Evolutionary conservation across 1,140 invertebrate species (phyloP).

Genomic region (Tetragnatha versicolor): DNA sequence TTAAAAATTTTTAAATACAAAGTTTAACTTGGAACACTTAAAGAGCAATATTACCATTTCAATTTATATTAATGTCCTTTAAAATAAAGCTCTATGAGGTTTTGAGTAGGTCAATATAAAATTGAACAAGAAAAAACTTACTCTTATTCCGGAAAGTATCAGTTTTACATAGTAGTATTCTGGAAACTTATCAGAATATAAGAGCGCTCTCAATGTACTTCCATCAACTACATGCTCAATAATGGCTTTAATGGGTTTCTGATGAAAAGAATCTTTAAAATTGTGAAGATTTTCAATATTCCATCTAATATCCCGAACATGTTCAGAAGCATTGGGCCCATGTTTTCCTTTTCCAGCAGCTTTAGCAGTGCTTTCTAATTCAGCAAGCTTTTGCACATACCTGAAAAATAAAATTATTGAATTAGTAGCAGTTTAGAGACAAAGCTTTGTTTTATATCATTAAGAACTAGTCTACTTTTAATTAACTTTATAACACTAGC

Average conservation of each 20-base stretch:
- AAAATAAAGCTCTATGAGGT: neutral
- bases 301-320: constrained; percentile 88
- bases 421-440: too few relatives aligned
- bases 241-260: constrained; percentile 79
- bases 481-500: too few relatives aligned
- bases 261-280: constrained; percentile 81
- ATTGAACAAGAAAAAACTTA: constrained; percentile 62
- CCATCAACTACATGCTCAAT: constrained; percentile 97
- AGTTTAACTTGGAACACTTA: neutral
- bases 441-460: too few relatives aligned
- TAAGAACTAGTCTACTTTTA: too few relatives aligned
- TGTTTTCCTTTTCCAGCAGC: constrained; percentile 86
- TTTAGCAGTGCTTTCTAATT: constrained; percentile 91
- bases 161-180: constrained; percentile 82
- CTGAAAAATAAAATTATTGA: constrained; percentile 37
- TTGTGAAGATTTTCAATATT: constrained; percentile 80
- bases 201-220: constrained; percentile 87
- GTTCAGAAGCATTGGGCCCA: constrained; percentile 68
- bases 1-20: neutral
- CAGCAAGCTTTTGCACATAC: constrained; percentile 70
- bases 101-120: neutral
- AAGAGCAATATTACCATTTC: neutral
- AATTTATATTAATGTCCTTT: neutral
- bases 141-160: constrained; percentile 91
- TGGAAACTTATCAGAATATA: constrained; percentile 72